Percentiles rank a stretch among this genome's conserved stretches.
Evolutionary conservation across 1,140 invertebrate genomes (phyloP).

Genomic region (Drosophila biarmipes): DNA sequence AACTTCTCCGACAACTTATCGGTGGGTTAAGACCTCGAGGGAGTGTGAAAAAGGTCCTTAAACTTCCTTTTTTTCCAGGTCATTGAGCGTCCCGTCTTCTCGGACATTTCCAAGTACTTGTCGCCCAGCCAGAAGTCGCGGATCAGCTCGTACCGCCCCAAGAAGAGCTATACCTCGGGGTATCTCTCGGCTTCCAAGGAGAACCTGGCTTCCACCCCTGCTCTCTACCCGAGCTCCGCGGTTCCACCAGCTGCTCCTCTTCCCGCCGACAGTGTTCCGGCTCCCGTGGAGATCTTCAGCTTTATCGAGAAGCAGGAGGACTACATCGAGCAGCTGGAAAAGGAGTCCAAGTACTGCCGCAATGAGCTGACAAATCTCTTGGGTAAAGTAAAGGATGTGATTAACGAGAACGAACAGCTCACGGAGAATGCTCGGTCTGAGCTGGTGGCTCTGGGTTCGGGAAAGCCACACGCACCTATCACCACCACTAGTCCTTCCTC

Average conservation of each 20-base stretch:
- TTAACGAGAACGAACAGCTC: conserved; percentile 91
- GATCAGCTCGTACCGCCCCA: conserved; percentile 61
- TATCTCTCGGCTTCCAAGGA: conserved; percentile 72
- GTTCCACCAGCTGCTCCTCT: conserved; percentile 55
- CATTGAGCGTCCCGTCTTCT: conserved; percentile 79
- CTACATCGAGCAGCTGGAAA: conserved; percentile 92
- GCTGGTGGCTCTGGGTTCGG: conserved; percentile 46
- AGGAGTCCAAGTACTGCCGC: conserved; percentile 91
- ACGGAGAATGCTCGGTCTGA: conserved; percentile 89
- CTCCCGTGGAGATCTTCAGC: conserved; percentile 86
- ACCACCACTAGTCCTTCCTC: conserved; percentile 84
- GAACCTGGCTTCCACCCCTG: conserved; percentile 50
- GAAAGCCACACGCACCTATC: background rate
- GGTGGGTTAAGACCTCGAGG: conserved; percentile 32
- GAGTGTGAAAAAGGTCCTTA: background rate
- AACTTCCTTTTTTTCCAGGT: conserved; percentile 30
- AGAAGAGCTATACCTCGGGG: conserved; percentile 52
- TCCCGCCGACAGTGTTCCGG: conserved; percentile 63
- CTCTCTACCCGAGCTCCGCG: conserved; percentile 37
- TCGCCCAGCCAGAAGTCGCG: conserved; percentile 81
- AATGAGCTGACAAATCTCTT: conserved; percentile 90
- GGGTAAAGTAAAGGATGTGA: conserved; percentile 92
- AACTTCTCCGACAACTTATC: conserved; percentile 85
- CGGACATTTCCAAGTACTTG: conserved; percentile 84
- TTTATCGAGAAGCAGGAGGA: conserved; percentile 93